Base-by-base conservation (phyloP, 2,113 vertebrate species). In the Penelope pileata region DNA sequence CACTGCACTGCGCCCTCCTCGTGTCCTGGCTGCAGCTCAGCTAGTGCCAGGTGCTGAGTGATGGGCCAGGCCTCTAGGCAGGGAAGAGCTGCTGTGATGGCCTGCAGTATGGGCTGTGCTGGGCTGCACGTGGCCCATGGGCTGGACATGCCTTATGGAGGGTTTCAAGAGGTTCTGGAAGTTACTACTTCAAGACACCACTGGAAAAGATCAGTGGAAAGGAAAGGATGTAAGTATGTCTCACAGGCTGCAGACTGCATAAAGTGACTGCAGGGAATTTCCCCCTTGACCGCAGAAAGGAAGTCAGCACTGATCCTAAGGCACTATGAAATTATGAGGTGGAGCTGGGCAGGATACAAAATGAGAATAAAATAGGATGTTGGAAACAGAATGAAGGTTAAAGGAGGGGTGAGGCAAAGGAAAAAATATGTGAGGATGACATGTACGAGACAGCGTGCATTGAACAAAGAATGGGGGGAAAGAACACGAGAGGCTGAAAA, bases 131-230 rank as follows among this genome's bases (percentile, higher is more conserved):
- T n/a, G n/a, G n/a, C n/a, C n/a, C n/a, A n/a, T n/a, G n/a, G n/a
- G n/a, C n/a, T n/a, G n/a, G n/a, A n/a, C n/a, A n/a, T n/a, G n/a
- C n/a, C n/a, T n/a, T n/a, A n/a, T n/a, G n/a, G n/a, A n/a, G n/a
- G n/a, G n/a, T n/a, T n/a, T n/a, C n/a, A n/a, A n/a, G n/a, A n/a
- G n/a, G n/a, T 43, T 43, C 42, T 43, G 42, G 40, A 45, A 36
- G 40, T 0, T 0, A 22, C 30, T 26, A 3, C 43, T 59, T 60
- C 48, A 17, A 50, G 47, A 10, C 4, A 29, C 5, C 40, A n/a
- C 24, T 6, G 53, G 22, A 38, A 69, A 36, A 90, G 66, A 26
- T 13, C 22, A 16, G 56, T 13, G 12, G n/a, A 72, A 59, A 29
- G 42, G 1, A 1, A 75, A 58, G 62, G 30, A 10, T 68, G 9